These are phyloP conservation scores for Poeciliopsis paucimaculata DNA, from an alignment of 2,797 vertebrate genomes.

Conservation along the genomic window DNA sequence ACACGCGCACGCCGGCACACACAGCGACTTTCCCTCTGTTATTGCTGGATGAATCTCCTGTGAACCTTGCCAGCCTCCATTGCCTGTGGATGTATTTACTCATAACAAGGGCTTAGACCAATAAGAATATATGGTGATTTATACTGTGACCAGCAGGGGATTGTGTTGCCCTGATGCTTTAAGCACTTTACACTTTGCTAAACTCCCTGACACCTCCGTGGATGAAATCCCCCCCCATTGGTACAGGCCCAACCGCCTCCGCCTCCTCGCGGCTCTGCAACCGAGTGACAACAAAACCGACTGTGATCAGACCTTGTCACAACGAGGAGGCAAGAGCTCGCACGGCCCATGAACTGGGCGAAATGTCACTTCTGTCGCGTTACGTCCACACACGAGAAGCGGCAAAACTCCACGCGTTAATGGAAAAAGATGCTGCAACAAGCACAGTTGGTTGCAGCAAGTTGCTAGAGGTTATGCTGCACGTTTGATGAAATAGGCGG, in stretches of 20 bases:
- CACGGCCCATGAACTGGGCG: conserved; percentile 4
- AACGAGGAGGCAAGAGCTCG: conserved; percentile 22
- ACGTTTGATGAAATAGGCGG: background rate
- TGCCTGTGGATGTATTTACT: conserved; percentile 82
- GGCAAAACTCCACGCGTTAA: background rate
- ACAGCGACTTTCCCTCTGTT: conserved; percentile 48
- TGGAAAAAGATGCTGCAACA: background rate
- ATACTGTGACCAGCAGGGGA: conserved; percentile 79
- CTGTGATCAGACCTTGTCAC: conserved; percentile 18
- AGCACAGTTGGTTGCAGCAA: background rate
- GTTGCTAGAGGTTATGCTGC: background rate
- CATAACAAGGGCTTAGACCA: conserved; percentile 84
- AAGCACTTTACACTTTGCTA: conserved; percentile 84
- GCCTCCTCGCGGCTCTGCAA: conserved; percentile 34
- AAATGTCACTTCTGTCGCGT: conserved; percentile 10
- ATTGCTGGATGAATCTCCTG: conserved; percentile 71
- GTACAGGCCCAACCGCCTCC: conserved; percentile 31
- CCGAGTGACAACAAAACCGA: conserved; percentile 61
- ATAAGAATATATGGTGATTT: conserved; percentile 85
- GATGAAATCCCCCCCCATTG: conserved; percentile 57
- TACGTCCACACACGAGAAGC: background rate
- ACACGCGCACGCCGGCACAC: conserved; percentile 34
- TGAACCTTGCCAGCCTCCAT: conserved; percentile 75
- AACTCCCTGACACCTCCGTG: conserved; percentile 74
- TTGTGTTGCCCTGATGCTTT: conserved; percentile 80